A percentile compares a stretch with the other conserved stretches of the same genome.
phyloP scores from a whole-genome alignment of 2,888 invertebrate genomes.

The Drosophila diplacantha region DNA sequence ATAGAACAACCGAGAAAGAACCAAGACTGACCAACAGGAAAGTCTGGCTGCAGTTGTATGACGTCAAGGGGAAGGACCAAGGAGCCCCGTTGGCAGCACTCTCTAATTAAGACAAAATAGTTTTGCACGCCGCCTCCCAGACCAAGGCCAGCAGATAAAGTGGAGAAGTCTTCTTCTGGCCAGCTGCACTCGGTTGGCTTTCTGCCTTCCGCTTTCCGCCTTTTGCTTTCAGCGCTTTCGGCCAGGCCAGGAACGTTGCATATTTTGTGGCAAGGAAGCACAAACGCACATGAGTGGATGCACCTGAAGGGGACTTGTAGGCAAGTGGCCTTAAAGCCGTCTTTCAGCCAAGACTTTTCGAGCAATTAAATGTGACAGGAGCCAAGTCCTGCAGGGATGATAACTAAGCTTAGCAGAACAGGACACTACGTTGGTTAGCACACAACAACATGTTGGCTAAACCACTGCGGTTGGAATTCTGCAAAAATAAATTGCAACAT shows the following conservation, averaged over 20 bases:
- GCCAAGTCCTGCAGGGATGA: neutral
- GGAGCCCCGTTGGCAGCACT: conserved; percentile 19
- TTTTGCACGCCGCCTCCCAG: conserved; percentile 35
- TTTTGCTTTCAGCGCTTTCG: conserved; percentile 9
- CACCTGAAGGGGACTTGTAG: conserved; percentile 30
- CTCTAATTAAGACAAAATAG: conserved; percentile 62
- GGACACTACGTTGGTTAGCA: neutral
- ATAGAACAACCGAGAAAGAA: conserved; percentile 12
- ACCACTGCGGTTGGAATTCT: too few relatives aligned
- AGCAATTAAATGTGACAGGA: conserved; percentile 19
- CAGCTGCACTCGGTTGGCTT: conserved; percentile 4
- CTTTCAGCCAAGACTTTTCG: conserved; percentile 8
- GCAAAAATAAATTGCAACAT: neutral
- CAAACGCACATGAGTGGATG: conserved; percentile 24
- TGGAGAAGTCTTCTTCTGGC: conserved; percentile 11
- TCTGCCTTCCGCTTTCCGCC: conserved; percentile 3
- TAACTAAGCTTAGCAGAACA: neutral
- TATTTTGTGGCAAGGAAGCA: conserved; percentile 48
- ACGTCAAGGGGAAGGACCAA: conserved; percentile 47
- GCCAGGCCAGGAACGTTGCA: conserved; percentile 47
- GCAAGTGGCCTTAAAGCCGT: conserved; percentile 14
- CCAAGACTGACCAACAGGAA: conserved; percentile 21
- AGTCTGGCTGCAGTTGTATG: conserved; percentile 37
- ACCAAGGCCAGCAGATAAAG: conserved; percentile 44
- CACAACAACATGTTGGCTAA: neutral